Evolutionary conservation across 2,113 vertebrate species (phyloP).

Genomic region (Potamarius usumacintae): DNA sequence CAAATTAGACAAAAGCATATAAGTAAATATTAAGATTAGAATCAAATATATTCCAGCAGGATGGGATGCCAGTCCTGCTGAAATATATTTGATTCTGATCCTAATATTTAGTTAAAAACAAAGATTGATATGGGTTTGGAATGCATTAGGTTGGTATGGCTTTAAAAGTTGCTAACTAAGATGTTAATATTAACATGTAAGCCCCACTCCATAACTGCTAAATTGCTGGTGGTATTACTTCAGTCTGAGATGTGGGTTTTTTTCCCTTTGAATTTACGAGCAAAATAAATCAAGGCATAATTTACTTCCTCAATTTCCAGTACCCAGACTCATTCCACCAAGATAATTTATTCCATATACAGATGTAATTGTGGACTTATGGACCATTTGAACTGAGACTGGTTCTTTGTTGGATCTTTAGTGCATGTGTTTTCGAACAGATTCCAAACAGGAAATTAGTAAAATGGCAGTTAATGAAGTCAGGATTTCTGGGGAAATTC

Average conservation of each 20-base stretch:
- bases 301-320: background rate
- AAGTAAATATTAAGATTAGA: background rate
- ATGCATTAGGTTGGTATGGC: background rate
- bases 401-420: background rate
- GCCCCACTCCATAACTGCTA: background rate
- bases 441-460: background rate
- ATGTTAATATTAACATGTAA: background rate
- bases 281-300: background rate
- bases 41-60: background rate
- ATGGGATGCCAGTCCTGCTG: background rate
- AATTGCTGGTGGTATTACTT: background rate
- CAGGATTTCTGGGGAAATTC: background rate
- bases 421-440: background rate
- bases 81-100: background rate
- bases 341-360: background rate
- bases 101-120: background rate
- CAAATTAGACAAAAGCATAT: background rate
- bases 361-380: background rate
- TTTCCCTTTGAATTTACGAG: background rate
- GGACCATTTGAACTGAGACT: background rate
- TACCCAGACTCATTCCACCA: background rate
- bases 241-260: background rate
- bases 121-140: background rate
- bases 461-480: constrained; percentile 8
- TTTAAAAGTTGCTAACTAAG: background rate